A percentile compares a stretch with the other conserved stretches of the same genome.
Evolutionary conservation across 2,888 invertebrate species (phyloP).

Genomic region (Plusia festucae): DNA sequence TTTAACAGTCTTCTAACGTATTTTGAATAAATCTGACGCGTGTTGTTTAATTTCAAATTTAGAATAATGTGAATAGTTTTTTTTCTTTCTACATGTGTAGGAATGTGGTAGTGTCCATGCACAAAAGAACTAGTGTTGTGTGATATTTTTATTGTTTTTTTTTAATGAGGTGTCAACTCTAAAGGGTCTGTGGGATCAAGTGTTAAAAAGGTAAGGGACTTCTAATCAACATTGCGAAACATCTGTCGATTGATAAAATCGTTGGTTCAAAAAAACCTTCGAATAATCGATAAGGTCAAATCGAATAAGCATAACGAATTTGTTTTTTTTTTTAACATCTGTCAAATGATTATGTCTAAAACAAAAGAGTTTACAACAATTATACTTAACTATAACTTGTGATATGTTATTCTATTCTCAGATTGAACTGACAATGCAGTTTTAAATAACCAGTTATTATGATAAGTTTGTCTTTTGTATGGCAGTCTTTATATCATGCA

Average conservation of each 20-base stretch:
- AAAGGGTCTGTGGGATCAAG: slow-evolving; percentile 56
- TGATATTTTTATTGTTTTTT: slow-evolving; percentile 70
- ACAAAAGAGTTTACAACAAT: slow-evolving; percentile 14
- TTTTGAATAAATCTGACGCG: slow-evolving; percentile 55
- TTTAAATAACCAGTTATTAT: slow-evolving; percentile 1
- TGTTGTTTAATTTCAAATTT: slow-evolving; percentile 54
- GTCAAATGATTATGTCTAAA: slow-evolving; percentile 25
- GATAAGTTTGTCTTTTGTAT: slow-evolving; percentile 8
- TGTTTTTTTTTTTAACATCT: slow-evolving; percentile 43
- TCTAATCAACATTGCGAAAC: slow-evolving; percentile 49
- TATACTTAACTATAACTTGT: too few relatives aligned
- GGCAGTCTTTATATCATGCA: slow-evolving; percentile 9
- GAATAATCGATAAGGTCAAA: slow-evolving; percentile 50
- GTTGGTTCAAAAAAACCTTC: slow-evolving; percentile 53
- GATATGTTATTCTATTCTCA: too few relatives aligned
- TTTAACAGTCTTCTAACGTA: slow-evolving; percentile 64
- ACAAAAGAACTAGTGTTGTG: slow-evolving; percentile 79
- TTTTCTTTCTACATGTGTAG: slow-evolving; percentile 66
- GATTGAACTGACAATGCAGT: background rate
- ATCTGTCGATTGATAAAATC: slow-evolving; percentile 57
- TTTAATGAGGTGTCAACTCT: slow-evolving; percentile 73
- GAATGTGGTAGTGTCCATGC: slow-evolving; percentile 82
- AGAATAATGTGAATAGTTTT: slow-evolving; percentile 81
- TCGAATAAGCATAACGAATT: slow-evolving; percentile 57
- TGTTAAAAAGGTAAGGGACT: slow-evolving; percentile 69